These are phyloP conservation scores for Drosophila pruinosa DNA, from an alignment of 1,140 invertebrate species.

Conservation along the genomic window DNA sequence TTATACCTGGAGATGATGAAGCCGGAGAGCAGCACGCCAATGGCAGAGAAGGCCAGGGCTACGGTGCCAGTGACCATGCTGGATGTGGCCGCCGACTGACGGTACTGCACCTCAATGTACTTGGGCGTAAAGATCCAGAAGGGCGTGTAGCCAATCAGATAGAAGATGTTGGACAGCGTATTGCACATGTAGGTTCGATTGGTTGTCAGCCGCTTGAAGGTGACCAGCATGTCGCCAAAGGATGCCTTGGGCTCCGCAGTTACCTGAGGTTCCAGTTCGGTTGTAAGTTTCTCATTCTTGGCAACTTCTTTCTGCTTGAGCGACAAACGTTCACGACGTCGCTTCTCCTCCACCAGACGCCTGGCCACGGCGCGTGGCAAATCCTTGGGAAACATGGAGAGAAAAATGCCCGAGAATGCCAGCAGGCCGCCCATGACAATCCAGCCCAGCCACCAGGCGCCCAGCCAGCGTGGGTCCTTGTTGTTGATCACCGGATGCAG, in stretches of 20 bases:
- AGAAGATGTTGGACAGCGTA: conserved; percentile 87
- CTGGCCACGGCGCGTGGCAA: conserved; percentile 86
- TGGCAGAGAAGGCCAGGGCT: conserved; percentile 88
- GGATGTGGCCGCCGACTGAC: conserved; percentile 88
- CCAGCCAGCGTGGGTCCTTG: conserved; percentile 89
- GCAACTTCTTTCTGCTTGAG: conserved; percentile 37
- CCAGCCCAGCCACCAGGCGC: conserved; percentile 92
- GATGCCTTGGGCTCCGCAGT: conserved; percentile 80
- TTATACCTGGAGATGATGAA: conserved; percentile 88
- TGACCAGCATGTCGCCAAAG: conserved; percentile 85
- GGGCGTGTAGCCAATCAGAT: conserved; percentile 88
- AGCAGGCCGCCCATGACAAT: conserved; percentile 87
- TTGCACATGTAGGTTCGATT: conserved; percentile 89
- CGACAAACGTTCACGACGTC: conserved; percentile 46
- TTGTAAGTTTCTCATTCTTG: conserved; percentile 54
- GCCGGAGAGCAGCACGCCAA: conserved; percentile 88
- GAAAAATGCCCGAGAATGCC: conserved; percentile 86
- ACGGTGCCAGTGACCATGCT: conserved; percentile 87
- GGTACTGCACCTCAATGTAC: conserved; percentile 90
- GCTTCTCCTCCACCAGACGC: conserved; percentile 82
- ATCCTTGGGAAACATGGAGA: conserved; percentile 87
- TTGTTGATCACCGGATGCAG: conserved; percentile 87
- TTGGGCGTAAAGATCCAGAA: conserved; percentile 91
- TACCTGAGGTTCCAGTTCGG: conserved; percentile 49
- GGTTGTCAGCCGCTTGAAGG: conserved; percentile 86